Conservation (phyloP, 2,888 invertebrate genomes). For the Drosophila nigricruria region DNA sequence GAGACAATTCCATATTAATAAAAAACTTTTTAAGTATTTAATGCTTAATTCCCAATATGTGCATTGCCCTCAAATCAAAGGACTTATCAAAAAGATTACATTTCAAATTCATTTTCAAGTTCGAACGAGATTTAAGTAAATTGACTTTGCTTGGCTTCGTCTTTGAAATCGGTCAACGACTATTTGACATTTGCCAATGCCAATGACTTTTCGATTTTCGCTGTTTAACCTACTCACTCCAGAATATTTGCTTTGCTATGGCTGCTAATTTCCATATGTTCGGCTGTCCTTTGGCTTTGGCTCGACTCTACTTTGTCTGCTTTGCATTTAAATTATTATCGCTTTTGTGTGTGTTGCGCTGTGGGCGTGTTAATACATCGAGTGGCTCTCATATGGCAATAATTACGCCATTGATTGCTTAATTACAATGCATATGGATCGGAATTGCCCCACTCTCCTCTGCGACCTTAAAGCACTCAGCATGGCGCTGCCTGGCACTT, state of each 20-base stretch:
- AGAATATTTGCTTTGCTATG: constrained; percentile 2
- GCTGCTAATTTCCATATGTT: constrained; percentile 17
- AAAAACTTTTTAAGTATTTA: background rate
- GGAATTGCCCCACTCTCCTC: background rate
- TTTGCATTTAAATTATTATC: constrained; percentile 64
- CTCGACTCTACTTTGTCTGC: constrained; percentile 33
- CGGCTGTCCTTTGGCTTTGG: background rate
- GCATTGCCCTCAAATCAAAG: constrained; percentile 11
- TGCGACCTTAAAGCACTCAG: constrained; percentile 23
- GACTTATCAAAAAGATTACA: background rate
- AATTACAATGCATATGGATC: constrained; percentile 76
- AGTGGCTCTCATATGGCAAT: constrained; percentile 79
- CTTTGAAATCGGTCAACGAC: constrained; percentile 19
- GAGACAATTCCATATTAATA: constrained; percentile 12
- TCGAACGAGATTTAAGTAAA: constrained; percentile 4
- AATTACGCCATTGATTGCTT: constrained; percentile 80
- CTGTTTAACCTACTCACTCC: background rate
- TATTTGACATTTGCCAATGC: constrained; percentile 23
- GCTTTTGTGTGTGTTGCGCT: constrained; percentile 29
- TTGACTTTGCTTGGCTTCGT: constrained; percentile 37
- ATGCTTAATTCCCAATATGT: background rate
- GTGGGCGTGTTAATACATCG: constrained; percentile 76
- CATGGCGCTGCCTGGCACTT: constrained; percentile 62
- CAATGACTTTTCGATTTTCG: constrained; percentile 16
- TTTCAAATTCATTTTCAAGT: constrained; percentile 10